Conservation (phyloP, 2,888 invertebrate species). For the Dryococelus australis region DNA sequence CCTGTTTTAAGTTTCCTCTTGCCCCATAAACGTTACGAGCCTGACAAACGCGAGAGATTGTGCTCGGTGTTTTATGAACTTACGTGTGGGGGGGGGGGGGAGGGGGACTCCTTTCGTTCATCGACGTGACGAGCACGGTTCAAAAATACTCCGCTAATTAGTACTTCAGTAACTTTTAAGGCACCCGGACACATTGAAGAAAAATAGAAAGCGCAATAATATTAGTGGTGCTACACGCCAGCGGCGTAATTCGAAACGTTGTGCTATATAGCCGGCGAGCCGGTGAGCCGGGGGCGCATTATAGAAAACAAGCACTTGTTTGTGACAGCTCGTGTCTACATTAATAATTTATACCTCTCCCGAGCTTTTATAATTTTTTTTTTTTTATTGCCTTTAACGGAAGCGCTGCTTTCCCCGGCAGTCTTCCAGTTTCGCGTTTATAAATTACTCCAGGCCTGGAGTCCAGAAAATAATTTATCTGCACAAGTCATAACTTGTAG, state of each 20-base stretch:
- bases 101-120: not conserved
- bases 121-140: not conserved
- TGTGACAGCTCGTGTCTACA: constrained; percentile 7
- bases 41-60: not conserved
- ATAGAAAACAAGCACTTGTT: not conserved
- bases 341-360: constrained; percentile 16
- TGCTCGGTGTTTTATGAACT: not conserved
- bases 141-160: not conserved
- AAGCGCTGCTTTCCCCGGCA: not conserved
- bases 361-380: constrained; percentile 13
- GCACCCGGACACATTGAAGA: not conserved
- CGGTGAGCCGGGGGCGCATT: not conserved
- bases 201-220: not conserved
- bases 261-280: no score
- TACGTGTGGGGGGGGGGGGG: no score
- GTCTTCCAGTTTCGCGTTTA: constrained; percentile 11
- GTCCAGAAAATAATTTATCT: constrained; percentile 22
- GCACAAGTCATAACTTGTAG: constrained; percentile 28
- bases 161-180: not conserved
- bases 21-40: not conserved
- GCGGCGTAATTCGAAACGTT: not conserved
- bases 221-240: not conserved
- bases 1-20: not conserved
- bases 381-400: constrained; percentile 16
- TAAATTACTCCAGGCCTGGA: constrained; percentile 2